phyloP scores from a whole-genome alignment of 2,797 vertebrate genomes.

The Pangasius macronema region DNA sequence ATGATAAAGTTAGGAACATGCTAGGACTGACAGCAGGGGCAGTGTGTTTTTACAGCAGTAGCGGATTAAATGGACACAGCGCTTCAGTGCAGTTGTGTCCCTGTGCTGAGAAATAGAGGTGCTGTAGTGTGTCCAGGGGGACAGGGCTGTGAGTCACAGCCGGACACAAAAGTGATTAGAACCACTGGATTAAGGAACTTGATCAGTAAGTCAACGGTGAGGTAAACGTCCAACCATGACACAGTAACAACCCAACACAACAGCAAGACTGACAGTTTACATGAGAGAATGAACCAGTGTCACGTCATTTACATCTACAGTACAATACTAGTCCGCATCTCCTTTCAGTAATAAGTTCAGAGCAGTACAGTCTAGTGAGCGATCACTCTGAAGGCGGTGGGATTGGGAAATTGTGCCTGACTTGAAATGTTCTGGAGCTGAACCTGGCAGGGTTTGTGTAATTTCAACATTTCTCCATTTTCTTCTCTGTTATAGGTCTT shows the following conservation, averaged over 20 bases:
- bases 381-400: constrained; percentile 34
- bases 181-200: not conserved
- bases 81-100: not conserved
- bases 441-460: constrained; percentile 61
- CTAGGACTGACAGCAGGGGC: not conserved
- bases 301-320: constrained; percentile 11
- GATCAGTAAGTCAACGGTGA: not conserved
- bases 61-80: not conserved
- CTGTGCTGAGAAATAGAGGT: not conserved
- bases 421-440: constrained; percentile 70
- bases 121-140: not conserved
- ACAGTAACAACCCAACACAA: not conserved
- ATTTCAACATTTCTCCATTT: constrained; percentile 75
- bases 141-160: not conserved
- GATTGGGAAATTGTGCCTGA: constrained; percentile 65
- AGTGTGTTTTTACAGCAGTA: not conserved
- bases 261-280: constrained; percentile 8
- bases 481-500: constrained; percentile 68
- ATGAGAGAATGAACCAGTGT: constrained; percentile 25
- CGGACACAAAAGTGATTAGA: not conserved
- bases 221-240: not conserved
- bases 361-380: constrained; percentile 23
- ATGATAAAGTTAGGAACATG: not conserved
- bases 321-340: not conserved
- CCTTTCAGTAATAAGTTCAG: not conserved